Percentiles rank a stretch among this genome's conserved stretches.
These are phyloP conservation scores for Gracilinanus agilis DNA, from an alignment of 2,113 vertebrate genomes.

Conservation along the genomic window DNA sequence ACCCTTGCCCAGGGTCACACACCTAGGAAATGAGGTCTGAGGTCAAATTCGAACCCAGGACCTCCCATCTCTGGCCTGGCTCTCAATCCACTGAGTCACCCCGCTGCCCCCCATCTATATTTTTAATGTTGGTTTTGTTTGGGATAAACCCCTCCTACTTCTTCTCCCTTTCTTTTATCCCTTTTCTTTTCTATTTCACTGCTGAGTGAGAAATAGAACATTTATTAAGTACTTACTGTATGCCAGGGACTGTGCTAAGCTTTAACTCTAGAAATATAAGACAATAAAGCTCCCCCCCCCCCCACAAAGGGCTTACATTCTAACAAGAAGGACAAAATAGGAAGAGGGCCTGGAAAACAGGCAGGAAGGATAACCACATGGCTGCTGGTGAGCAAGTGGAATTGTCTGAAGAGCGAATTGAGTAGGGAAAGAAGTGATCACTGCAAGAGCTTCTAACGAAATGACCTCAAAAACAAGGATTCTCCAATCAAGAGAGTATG, in stretches of 20 bases:
- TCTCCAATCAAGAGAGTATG: neutral
- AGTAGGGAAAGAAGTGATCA: too few relatives aligned
- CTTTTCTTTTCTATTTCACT: neutral
- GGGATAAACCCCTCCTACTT: neutral
- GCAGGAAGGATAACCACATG: neutral
- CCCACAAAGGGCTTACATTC: neutral
- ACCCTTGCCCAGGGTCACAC: too few relatives aligned
- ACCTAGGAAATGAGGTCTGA: too few relatives aligned
- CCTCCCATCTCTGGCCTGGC: too few relatives aligned
- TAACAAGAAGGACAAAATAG: neutral
- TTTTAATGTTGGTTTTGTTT: neutral
- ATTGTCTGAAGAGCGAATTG: neutral
- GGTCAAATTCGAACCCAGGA: too few relatives aligned
- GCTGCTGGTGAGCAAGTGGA: neutral
- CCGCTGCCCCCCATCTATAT: too few relatives aligned
- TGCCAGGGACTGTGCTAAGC: neutral
- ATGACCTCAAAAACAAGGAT: neutral
- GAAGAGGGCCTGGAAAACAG: too few relatives aligned
- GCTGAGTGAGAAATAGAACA: neutral
- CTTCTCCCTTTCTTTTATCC: neutral
- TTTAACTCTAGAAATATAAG: neutral
- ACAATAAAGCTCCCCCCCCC: neutral
- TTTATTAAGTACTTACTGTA: too few relatives aligned
- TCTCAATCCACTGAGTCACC: too few relatives aligned
- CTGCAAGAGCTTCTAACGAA: neutral